A percentile compares a stretch with the other conserved stretches of the same genome.
Evolutionary conservation across 2,797 vertebrate genomes (phyloP).

Genomic region (Nannoperca obscura): DNA sequence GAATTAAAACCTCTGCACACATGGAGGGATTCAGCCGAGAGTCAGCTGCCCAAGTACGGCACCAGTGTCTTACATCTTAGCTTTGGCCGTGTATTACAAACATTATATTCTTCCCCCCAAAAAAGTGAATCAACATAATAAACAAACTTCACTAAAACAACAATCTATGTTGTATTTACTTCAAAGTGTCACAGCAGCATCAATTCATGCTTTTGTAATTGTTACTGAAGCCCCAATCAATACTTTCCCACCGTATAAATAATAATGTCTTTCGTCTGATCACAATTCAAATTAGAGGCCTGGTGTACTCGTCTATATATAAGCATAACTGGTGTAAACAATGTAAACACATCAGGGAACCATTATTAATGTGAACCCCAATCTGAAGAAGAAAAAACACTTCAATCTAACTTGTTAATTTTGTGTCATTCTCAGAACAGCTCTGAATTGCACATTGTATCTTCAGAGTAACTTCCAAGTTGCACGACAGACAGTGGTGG

Average conservation of each 20-base stretch:
- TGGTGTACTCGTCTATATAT: no score
- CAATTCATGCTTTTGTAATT: no score
- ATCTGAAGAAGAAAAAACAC: not conserved
- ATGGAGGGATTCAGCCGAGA: constrained; percentile 67
- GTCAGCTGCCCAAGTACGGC: constrained; percentile 63
- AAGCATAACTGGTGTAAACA: not conserved
- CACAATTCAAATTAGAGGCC: not conserved
- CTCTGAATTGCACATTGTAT: not conserved
- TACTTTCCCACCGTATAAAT: no score
- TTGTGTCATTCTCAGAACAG: constrained; percentile 4
- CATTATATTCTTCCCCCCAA: constrained; percentile 6
- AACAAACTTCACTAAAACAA: not conserved
- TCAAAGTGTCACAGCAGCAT: no score
- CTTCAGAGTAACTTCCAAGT: not conserved
- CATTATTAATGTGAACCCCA: not conserved
- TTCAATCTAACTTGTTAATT: not conserved
- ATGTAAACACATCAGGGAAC: constrained; percentile 3
- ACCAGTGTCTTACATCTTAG: constrained; percentile 56
- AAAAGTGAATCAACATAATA: not conserved
- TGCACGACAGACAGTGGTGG: not conserved
- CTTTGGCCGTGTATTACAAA: constrained; percentile 26
- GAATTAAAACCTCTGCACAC: constrained; percentile 63
- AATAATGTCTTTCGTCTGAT: not conserved
- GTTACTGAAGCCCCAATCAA: not conserved
- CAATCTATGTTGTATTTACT: no score